These are phyloP conservation scores for Amblyjoppa fuscipennis DNA, from an alignment of 2,888 invertebrate genomes.

Conservation along the genomic window DNA sequence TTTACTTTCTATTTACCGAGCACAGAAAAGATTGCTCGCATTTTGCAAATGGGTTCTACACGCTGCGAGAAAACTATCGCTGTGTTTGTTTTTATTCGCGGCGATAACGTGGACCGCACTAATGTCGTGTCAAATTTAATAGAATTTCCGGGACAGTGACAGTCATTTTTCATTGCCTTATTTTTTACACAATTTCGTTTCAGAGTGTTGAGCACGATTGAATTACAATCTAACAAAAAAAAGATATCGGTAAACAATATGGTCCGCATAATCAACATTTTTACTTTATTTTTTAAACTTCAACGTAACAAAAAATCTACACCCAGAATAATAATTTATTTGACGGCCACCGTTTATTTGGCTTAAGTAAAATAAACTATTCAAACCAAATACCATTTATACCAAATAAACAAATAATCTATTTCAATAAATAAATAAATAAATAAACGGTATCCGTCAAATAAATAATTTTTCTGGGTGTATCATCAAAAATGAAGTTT, in stretches of 20 bases:
- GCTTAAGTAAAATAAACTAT: too few relatives aligned
- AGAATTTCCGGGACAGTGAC: neutral
- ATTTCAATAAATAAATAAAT: too few relatives aligned
- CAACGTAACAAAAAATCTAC: neutral
- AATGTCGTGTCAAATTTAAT: neutral
- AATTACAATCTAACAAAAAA: neutral
- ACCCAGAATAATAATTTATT: too few relatives aligned
- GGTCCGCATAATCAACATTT: neutral
- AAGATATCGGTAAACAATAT: neutral
- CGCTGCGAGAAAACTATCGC: neutral
- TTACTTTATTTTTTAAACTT: neutral
- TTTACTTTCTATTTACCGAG: conserved; percentile 1
- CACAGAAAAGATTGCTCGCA: conserved; percentile 5
- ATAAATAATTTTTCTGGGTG: too few relatives aligned
- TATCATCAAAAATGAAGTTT: neutral
- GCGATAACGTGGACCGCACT: neutral
- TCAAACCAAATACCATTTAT: too few relatives aligned
- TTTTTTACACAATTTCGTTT: neutral
- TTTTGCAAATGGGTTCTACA: neutral
- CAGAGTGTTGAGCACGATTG: neutral
- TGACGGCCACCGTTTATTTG: too few relatives aligned
- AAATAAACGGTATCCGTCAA: too few relatives aligned
- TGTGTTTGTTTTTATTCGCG: neutral
- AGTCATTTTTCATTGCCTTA: neutral
- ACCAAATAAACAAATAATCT: too few relatives aligned